Conservation (phyloP, 1,140 invertebrate genomes). For the Drosophila melanica region DNA sequence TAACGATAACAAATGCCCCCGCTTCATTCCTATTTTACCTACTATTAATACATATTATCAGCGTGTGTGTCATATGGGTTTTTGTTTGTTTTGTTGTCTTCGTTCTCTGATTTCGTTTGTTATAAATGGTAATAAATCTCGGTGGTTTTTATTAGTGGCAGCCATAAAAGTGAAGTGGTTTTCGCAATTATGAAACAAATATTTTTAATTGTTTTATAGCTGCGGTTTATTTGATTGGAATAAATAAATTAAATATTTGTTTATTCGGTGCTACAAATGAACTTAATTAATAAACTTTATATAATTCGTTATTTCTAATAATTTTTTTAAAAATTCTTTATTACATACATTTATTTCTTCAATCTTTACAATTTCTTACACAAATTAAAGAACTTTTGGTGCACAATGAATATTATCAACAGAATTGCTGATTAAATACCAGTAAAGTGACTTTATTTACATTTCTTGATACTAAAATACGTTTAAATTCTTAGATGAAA, state of each 20-base stretch:
- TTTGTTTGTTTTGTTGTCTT: neutral
- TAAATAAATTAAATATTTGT: neutral
- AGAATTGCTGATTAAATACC: too few relatives aligned
- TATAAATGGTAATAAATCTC: constrained; percentile 57
- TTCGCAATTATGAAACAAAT: constrained; percentile 58
- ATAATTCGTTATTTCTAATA: too few relatives aligned
- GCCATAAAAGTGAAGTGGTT: constrained; percentile 58
- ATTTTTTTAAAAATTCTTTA: too few relatives aligned
- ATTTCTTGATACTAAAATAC: too few relatives aligned
- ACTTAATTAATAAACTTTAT: neutral
- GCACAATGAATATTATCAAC: too few relatives aligned
- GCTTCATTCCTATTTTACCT: neutral
- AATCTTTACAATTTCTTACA: too few relatives aligned
- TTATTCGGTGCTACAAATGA: too few relatives aligned
- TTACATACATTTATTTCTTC: too few relatives aligned
- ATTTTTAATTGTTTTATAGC: constrained; percentile 55
- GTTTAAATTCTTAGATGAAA: constrained; percentile 6
- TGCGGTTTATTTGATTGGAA: neutral
- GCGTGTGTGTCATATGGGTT: neutral
- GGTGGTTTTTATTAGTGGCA: constrained; percentile 18
- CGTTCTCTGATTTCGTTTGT: constrained; percentile 43
- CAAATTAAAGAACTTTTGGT: too few relatives aligned
- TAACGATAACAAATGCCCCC: neutral
- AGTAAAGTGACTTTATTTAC: too few relatives aligned
- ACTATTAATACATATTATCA: constrained; percentile 12